Evolutionary conservation across 2,888 invertebrate species (phyloP).

Genomic region (Scaptodrosophila latifasciaeformis): DNA sequence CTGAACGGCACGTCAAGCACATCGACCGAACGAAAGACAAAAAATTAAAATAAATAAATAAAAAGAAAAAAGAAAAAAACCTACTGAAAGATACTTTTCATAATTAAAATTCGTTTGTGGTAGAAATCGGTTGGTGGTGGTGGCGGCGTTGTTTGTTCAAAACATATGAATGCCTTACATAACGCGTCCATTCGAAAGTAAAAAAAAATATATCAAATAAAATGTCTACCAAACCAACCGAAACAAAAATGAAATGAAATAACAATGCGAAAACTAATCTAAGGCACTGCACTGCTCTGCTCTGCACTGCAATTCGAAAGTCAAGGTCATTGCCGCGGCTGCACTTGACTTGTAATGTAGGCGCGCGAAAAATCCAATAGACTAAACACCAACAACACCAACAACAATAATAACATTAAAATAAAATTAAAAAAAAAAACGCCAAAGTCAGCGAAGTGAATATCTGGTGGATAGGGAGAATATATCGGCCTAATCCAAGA

Average conservation of each 20-base stretch:
- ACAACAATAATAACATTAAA: background rate
- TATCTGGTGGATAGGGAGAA: no score
- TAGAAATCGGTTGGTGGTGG: background rate
- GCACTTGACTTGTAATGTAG: constrained; percentile 42
- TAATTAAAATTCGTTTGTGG: constrained; percentile 53
- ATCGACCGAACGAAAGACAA: constrained; percentile 11
- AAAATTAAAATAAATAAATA: background rate
- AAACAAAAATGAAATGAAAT: constrained; percentile 15
- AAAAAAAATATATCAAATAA: background rate
- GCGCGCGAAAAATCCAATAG: constrained; percentile 27
- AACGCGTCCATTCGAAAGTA: constrained; percentile 32
- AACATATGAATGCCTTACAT: constrained; percentile 38
- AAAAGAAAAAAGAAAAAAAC: background rate
- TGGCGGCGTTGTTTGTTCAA: background rate
- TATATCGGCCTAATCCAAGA: constrained; percentile 4
- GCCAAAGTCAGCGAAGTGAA: constrained; percentile 13
- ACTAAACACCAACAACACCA: background rate
- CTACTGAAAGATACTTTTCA: constrained; percentile 34
- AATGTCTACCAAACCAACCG: background rate
- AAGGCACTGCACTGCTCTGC: no score
- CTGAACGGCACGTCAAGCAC: constrained; percentile 22
- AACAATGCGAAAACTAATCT: constrained; percentile 37
- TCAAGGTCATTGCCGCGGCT: constrained; percentile 50
- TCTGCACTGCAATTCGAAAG: no score
- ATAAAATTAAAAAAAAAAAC: no score